phyloP scores from a whole-genome alignment of 92 coral and sea anemone genomes.

The Diadumene lineata region DNA sequence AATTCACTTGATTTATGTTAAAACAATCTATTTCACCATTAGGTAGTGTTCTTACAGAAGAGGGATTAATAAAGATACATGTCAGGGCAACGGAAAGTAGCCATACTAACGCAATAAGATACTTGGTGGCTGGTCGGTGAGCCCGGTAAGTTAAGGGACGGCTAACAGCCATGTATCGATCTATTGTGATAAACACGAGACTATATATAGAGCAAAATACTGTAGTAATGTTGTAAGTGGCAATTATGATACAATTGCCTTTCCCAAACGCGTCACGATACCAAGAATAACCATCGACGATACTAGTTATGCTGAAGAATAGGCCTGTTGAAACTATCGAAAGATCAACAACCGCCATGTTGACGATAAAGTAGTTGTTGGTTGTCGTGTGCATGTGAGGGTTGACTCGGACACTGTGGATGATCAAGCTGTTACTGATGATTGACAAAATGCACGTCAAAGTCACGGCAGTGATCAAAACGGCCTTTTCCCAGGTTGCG shows the following conservation, averaged over 20 bases:
- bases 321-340: slow-evolving; percentile 7
- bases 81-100: slow-evolving; percentile 9
- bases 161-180: slow-evolving; percentile 31
- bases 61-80: neutral
- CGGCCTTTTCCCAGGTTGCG: too few relatives aligned
- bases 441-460: too few relatives aligned
- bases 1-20: neutral
- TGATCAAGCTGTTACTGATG: slow-evolving; percentile 45
- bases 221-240: neutral
- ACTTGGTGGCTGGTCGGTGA: neutral
- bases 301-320: neutral
- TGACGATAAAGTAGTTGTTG: slow-evolving; percentile 58
- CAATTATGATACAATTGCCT: neutral
- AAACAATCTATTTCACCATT: neutral
- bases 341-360: slow-evolving; percentile 50
- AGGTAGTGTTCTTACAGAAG: neutral
- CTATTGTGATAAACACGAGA: slow-evolving; percentile 23
- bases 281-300: slow-evolving; percentile 6
- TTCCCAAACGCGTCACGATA: neutral
- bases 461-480: too few relatives aligned
- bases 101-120: slow-evolving; percentile 22
- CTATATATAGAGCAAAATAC: slow-evolving; percentile 15
- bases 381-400: slow-evolving; percentile 45
- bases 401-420: slow-evolving; percentile 51
- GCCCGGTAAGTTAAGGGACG: slow-evolving; percentile 20